Conservation (phyloP, 2,888 invertebrate genomes). For the Volucella inflata region DNA sequence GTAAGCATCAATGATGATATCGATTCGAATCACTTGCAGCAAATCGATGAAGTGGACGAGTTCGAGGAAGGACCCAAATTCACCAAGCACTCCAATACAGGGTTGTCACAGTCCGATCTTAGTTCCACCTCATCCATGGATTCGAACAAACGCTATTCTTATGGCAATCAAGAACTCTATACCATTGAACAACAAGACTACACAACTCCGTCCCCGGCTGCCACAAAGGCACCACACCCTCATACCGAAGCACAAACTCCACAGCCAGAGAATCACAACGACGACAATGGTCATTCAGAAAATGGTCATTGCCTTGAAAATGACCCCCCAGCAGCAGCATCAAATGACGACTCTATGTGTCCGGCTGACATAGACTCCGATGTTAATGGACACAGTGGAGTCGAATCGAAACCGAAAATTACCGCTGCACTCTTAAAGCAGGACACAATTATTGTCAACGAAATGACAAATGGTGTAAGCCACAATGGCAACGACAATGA, state of each 20-base stretch:
- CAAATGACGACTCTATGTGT: conserved; percentile 40
- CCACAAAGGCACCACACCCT: conserved; percentile 73
- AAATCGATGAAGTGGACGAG: conserved; percentile 81
- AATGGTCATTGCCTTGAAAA: conserved; percentile 77
- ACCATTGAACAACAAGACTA: conserved; percentile 90
- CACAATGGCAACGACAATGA: conserved; percentile 85
- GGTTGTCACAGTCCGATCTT: conserved; percentile 92
- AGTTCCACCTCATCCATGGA: conserved; percentile 89
- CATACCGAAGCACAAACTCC: conserved; percentile 71
- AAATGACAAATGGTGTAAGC: conserved; percentile 60
- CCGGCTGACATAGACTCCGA: conserved; percentile 78
- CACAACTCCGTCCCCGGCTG: conserved; percentile 81
- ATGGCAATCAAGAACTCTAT: conserved; percentile 91
- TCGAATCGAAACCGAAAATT: conserved; percentile 87
- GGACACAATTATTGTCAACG: conserved; percentile 84
- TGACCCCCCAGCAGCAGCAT: conserved; percentile 53
- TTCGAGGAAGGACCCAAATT: conserved; percentile 77
- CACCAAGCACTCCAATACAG: conserved; percentile 88
- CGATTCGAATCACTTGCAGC: conserved; percentile 79
- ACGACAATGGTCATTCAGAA: conserved; percentile 78
- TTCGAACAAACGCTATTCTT: conserved; percentile 90
- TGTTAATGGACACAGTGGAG: conserved; percentile 84
- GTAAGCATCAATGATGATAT: conserved; percentile 78
- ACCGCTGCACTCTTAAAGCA: conserved; percentile 89
- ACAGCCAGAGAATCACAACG: conserved; percentile 75